Evolutionary conservation across 2,797 vertebrate genomes (phyloP).

Genomic region (Sarcophilus harrisii): DNA sequence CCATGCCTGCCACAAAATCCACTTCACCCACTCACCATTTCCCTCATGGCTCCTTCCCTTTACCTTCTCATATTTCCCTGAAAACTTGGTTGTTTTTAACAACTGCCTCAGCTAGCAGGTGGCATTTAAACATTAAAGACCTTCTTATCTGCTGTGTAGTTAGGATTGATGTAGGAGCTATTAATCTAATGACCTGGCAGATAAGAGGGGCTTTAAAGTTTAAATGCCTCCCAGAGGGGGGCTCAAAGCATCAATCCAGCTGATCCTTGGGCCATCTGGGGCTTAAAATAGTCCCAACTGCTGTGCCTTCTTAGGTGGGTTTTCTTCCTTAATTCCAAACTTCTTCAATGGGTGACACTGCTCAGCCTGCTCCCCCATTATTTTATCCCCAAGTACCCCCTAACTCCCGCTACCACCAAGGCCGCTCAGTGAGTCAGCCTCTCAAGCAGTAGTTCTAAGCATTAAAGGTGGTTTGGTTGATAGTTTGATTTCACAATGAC

Average conservation of each 20-base stretch:
- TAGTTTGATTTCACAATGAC: neutral
- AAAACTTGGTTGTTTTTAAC: neutral
- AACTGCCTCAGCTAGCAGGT: neutral
- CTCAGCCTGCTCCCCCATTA: neutral
- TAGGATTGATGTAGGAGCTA: neutral
- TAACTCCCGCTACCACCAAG: neutral
- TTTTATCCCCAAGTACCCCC: neutral
- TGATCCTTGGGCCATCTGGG: neutral
- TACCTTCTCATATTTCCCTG: conserved; percentile 1
- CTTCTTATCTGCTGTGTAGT: neutral
- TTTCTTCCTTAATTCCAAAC: neutral
- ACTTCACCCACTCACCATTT: neutral
- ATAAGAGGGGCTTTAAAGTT: conserved; percentile 7
- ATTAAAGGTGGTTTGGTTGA: neutral
- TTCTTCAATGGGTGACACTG: neutral
- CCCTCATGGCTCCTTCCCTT: neutral
- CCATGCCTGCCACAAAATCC: neutral
- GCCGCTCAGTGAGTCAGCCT: neutral
- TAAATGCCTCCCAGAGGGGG: neutral
- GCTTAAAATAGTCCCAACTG: neutral
- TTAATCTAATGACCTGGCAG: neutral
- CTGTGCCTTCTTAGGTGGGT: conserved; percentile 1
- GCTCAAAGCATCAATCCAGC: conserved; percentile 10
- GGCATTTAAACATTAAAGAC: conserved; percentile 13
- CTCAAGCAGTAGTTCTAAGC: neutral